Conservation (phyloP, 2,797 vertebrate species). For the Halcyon badia region DNA sequence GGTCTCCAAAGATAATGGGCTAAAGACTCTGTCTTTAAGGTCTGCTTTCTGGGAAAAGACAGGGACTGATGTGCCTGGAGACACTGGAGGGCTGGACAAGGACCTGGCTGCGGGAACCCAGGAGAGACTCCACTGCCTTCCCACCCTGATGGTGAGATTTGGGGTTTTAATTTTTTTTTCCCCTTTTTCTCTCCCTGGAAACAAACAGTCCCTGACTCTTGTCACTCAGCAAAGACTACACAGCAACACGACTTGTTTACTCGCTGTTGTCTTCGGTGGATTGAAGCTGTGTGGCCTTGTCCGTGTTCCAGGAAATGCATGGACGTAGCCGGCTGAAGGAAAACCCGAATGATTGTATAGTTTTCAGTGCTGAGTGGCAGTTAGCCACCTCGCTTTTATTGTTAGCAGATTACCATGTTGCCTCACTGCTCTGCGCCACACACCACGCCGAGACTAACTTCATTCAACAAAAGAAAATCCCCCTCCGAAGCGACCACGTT, state of each 20-base stretch:
- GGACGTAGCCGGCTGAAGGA: constrained; percentile 40
- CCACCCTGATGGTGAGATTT: neutral
- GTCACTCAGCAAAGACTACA: neutral
- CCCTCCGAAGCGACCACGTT: neutral
- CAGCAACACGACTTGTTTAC: constrained; percentile 52
- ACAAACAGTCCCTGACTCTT: constrained; percentile 7
- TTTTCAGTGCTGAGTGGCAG: constrained; percentile 25
- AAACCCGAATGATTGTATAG: constrained; percentile 22
- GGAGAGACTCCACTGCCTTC: neutral
- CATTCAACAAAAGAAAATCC: neutral
- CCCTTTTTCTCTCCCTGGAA: neutral
- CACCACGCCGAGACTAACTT: constrained; percentile 19
- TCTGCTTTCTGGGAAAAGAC: neutral
- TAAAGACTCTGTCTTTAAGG: neutral
- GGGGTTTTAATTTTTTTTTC: neutral
- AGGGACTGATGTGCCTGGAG: neutral
- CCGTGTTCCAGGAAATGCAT: constrained; percentile 48
- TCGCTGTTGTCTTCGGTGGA: neutral
- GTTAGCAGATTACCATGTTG: neutral
- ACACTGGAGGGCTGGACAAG: neutral
- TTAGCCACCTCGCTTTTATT: constrained; percentile 59
- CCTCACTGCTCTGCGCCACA: constrained; percentile 58
- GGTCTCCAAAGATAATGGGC: neutral
- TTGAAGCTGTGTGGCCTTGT: constrained; percentile 74
- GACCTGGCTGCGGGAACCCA: neutral